These are phyloP conservation scores for Myotis brandtii DNA, from an alignment of 2,113 vertebrate species.

Conservation along the genomic window DNA sequence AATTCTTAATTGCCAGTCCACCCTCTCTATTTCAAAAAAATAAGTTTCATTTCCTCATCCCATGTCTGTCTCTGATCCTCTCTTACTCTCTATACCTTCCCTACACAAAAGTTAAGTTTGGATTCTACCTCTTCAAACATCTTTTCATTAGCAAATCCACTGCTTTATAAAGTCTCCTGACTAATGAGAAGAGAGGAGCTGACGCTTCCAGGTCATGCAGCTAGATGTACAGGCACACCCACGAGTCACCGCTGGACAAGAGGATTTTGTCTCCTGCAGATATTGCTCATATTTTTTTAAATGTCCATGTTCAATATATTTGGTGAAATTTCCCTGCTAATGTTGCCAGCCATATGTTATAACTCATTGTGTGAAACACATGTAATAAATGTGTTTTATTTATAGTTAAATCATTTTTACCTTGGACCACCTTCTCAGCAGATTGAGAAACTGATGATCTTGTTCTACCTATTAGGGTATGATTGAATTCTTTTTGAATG, in stretches of 20 bases:
- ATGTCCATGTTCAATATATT: background rate
- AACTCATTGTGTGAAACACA: background rate
- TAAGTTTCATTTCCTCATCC: background rate
- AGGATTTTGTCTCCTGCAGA: background rate
- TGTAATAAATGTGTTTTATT: background rate
- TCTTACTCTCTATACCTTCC: background rate
- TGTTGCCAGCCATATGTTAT: background rate
- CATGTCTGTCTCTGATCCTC: background rate
- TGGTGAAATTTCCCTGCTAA: background rate
- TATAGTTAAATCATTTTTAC: constrained; percentile 73
- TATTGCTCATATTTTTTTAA: background rate
- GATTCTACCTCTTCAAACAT: background rate
- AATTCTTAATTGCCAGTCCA: background rate
- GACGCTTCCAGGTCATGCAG: background rate
- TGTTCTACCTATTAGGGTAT: constrained; percentile 69
- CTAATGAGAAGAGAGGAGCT: background rate
- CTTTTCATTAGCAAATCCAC: background rate
- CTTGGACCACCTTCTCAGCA: constrained; percentile 66
- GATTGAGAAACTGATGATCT: constrained; percentile 41
- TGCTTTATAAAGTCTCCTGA: background rate
- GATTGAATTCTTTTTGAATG: constrained; percentile 86
- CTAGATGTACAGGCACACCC: background rate
- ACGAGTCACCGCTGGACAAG: background rate
- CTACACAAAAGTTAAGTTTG: background rate
- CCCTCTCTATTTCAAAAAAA: background rate